These are phyloP conservation scores for Pionites leucogaster DNA, from an alignment of 2,113 vertebrate genomes.

Conservation along the genomic window DNA sequence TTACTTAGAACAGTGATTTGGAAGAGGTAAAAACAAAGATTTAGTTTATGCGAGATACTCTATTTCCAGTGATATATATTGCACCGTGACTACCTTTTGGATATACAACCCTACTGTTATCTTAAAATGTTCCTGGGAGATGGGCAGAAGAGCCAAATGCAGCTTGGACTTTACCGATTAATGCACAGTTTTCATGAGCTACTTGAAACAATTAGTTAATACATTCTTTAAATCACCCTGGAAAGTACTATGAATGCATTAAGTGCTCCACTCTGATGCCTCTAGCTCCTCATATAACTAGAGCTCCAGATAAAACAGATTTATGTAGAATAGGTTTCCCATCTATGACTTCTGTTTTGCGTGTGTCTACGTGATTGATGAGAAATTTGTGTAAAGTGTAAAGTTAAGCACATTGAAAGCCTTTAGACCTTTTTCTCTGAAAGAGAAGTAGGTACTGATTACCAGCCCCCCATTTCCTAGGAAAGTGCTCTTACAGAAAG, in stretches of 20 bases:
- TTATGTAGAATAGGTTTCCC: not conserved
- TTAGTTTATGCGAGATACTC: not conserved
- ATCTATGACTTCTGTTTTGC: not conserved
- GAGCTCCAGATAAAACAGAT: not conserved
- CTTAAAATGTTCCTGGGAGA: not conserved
- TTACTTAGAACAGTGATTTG: not conserved
- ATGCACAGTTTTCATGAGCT: not conserved
- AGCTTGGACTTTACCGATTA: not conserved
- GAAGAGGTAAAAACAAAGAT: not conserved
- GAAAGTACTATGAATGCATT: not conserved
- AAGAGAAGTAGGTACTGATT: not conserved
- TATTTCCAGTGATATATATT: not conserved
- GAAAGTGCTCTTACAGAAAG: not conserved
- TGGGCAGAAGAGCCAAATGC: not conserved
- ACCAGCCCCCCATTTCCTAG: not conserved
- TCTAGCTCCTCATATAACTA: not conserved
- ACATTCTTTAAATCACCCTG: not conserved
- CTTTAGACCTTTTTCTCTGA: not conserved
- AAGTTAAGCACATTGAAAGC: not conserved
- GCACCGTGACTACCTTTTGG: not conserved
- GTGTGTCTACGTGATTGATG: not conserved
- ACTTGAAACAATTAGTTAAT: not conserved
- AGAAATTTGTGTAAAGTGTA: not conserved
- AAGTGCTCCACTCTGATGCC: not conserved
- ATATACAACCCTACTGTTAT: not conserved